A percentile compares a stretch with the other conserved stretches of the same genome.
Evolutionary conservation across 2,797 vertebrate genomes (phyloP).

Genomic region (Enteromius treurensis): DNA sequence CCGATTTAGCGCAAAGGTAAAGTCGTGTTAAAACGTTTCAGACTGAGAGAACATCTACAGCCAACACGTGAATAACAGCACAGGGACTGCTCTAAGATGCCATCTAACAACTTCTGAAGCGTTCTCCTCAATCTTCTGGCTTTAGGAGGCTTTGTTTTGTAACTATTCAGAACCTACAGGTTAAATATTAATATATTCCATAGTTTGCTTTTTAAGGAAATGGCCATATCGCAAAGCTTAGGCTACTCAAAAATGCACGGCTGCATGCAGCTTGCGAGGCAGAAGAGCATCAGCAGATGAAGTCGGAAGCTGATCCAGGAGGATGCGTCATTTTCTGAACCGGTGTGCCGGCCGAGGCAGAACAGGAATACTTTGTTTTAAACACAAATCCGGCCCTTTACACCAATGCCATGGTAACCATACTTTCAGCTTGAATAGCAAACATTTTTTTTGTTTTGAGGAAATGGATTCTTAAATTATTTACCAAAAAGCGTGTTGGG

Average conservation of each 20-base stretch:
- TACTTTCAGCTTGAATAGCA: not conserved
- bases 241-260: constrained; percentile 10
- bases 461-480: not conserved
- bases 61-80: constrained; percentile 31
- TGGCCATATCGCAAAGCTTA: not conserved
- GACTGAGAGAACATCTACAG: not conserved
- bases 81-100: not conserved
- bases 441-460: not conserved
- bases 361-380: constrained; percentile 25
- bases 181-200: not conserved
- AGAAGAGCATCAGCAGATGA: constrained; percentile 33
- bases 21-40: not conserved
- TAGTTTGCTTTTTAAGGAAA: not conserved
- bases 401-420: not conserved
- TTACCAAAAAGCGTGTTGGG: not conserved
- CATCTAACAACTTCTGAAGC: constrained; percentile 36
- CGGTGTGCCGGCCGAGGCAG: not conserved
- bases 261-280: constrained; percentile 7
- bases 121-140: not conserved
- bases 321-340: constrained; percentile 43
- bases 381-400: not conserved
- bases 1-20: not conserved
- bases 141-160: not conserved
- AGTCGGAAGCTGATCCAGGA: constrained; percentile 21
- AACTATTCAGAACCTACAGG: not conserved